These are phyloP conservation scores for Drosophila multiciliata DNA, from an alignment of 2,888 invertebrate species.

Conservation along the genomic window DNA sequence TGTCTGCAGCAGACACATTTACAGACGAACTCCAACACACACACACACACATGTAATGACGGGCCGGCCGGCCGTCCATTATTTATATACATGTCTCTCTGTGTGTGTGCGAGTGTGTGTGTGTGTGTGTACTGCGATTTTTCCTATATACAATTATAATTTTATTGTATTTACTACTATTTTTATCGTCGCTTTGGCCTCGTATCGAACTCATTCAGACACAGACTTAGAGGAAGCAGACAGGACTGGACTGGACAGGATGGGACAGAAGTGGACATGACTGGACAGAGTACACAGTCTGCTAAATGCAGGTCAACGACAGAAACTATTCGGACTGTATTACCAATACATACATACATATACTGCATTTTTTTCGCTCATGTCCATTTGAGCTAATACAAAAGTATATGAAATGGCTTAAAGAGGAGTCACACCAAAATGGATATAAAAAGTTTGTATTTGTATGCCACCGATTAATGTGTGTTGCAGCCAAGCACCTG, in stretches of 20 bases:
- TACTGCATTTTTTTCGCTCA: slow-evolving; percentile 25
- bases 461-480: slow-evolving; percentile 55
- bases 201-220: slow-evolving; percentile 74
- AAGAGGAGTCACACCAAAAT: slow-evolving; percentile 39
- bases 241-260: slow-evolving; percentile 15
- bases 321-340: slow-evolving; percentile 68
- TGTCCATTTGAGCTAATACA: slow-evolving; percentile 66
- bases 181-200: slow-evolving; percentile 81
- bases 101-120: slow-evolving; percentile 18
- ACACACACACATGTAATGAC: slow-evolving; percentile 44
- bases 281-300: slow-evolving; percentile 52
- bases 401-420: slow-evolving; percentile 62
- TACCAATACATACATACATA: slow-evolving; percentile 59
- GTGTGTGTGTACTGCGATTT: slow-evolving; percentile 56
- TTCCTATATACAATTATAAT: slow-evolving; percentile 82
- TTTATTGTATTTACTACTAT: slow-evolving; percentile 83
- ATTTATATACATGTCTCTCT: slow-evolving; percentile 39
- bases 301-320: slow-evolving; percentile 83
- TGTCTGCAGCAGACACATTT: slow-evolving; percentile 47
- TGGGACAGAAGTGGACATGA: slow-evolving; percentile 6
- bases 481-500: slow-evolving; percentile 34
- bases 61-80: slow-evolving; percentile 48
- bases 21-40: slow-evolving; percentile 38
- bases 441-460: slow-evolving; percentile 60
- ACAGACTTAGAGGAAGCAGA: slow-evolving; percentile 47